Base-by-base conservation (phyloP, 2,113 vertebrate species). In the Muntiacus muntjak region DNA sequence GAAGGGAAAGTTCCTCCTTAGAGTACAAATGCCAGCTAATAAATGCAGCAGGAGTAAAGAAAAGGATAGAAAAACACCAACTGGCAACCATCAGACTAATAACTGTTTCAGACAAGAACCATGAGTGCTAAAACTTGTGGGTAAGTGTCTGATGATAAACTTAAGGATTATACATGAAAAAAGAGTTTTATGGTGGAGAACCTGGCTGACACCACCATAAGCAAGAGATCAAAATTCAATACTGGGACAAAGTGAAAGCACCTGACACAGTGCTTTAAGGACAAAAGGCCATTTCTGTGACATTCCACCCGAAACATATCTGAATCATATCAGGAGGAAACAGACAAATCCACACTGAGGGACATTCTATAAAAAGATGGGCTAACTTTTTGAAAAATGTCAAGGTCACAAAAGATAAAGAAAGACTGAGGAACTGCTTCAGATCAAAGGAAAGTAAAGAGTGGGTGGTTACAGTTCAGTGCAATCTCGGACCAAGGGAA, bases 321-420 rank as follows among this genome's bases (percentile, higher is more conserved):
- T n/a, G 28, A 50, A 76, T 55, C n/a, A 78, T 67, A 87, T 57
- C 28, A 28, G 6, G 17, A 89, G 81, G 45, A 58, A 45, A 78
- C 50, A 92, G 28, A 82, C n/a, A 74, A 85, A 83, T 45, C 30
- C 40, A 78, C 57, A 47, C 9, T 21, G 54, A 82, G 36, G 30
- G 60, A 84, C 33, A 23, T 12, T 55, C 71, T 71, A 81, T 82
- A 91, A 91, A 91, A 60, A 91, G 43, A 58, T 3, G 2, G 54
- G 17, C 55, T 83, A 36, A 74, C 36, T 30, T 85, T 91, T 74
- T 86, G 52, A 62, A 91, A 97, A 95, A 96, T 89, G 84, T 91
- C 94, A 94, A 64, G 78, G 83, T 74, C 30, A 58, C 26, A 19
- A 85, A 85, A 91, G 57, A 97, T 40, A 64, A 78, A 62, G n/a